A percentile compares a stretch with the other conserved stretches of the same genome.
Evolutionary conservation across 1,140 invertebrate genomes (phyloP).

Genomic region (honey bee (Apis mellifera)): DNA sequence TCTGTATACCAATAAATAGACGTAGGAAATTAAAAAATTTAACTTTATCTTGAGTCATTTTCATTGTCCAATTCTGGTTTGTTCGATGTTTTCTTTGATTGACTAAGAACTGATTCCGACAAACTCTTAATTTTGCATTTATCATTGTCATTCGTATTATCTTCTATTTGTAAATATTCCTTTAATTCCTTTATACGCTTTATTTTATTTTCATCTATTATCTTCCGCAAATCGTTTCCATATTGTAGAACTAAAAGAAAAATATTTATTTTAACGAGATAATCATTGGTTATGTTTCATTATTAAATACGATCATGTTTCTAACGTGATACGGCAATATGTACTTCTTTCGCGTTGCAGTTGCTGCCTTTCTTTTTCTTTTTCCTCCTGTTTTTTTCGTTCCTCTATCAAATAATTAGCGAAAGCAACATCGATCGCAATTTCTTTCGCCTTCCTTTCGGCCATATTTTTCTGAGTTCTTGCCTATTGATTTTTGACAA

Average conservation of each 20-base stretch:
- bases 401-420: slow-evolving; percentile 12
- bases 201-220: background rate
- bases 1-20: slow-evolving; percentile 75
- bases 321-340: background rate
- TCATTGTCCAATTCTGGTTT: background rate
- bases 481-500: slow-evolving; percentile 6
- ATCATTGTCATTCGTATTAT: background rate
- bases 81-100: background rate
- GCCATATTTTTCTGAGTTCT: background rate
- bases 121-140: background rate
- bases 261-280: background rate
- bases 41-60: background rate
- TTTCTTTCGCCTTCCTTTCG: slow-evolving; percentile 29
- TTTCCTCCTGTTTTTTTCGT: background rate
- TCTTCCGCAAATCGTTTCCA: slow-evolving; percentile 16
- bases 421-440: slow-evolving; percentile 19
- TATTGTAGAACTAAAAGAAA: slow-evolving; percentile 3
- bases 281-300: background rate
- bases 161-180: too few species aligned
- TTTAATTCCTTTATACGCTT: background rate
- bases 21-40: slow-evolving; percentile 20
- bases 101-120: background rate
- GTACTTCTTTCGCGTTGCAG: background rate
- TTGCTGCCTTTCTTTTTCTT: background rate
- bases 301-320: background rate